Evolutionary conservation across 2,797 vertebrate species (phyloP).

Genomic region (Triplophysa bombifrons): DNA sequence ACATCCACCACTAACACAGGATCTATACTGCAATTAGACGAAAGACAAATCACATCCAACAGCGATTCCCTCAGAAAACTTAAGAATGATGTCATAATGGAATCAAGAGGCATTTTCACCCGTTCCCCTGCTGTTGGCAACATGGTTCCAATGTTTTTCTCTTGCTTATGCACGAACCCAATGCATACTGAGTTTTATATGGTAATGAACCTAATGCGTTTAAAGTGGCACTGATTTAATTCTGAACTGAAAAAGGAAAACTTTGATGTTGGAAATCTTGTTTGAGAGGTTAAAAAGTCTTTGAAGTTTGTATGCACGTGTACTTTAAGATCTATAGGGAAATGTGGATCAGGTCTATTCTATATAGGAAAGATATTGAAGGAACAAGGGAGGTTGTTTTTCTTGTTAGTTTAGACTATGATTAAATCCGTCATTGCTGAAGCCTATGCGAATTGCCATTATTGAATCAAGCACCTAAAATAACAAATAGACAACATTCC

Average conservation of each 20-base stretch:
- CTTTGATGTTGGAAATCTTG: neutral
- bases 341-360: neutral
- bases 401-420: no score
- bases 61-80: slow-evolving; percentile 36
- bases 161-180: neutral
- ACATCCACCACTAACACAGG: slow-evolving; percentile 24
- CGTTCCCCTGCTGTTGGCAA: slow-evolving; percentile 12
- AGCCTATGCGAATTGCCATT: no score
- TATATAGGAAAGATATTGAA: no score
- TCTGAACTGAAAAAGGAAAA: neutral
- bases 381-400: no score
- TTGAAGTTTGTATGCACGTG: neutral
- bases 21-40: slow-evolving; percentile 37
- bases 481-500: no score
- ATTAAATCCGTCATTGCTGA: no score
- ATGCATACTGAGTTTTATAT: neutral
- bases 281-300: neutral
- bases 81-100: slow-evolving; percentile 45
- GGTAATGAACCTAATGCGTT: neutral
- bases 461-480: no score
- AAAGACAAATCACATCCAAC: slow-evolving; percentile 35
- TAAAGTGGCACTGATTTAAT: neutral
- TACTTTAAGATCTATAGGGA: neutral
- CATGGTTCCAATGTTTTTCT: slow-evolving; percentile 14
- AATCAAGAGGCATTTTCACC: slow-evolving; percentile 27